Evolutionary conservation across 2,113 vertebrate species (phyloP).

Genomic region (Oreamnos americanus): DNA sequence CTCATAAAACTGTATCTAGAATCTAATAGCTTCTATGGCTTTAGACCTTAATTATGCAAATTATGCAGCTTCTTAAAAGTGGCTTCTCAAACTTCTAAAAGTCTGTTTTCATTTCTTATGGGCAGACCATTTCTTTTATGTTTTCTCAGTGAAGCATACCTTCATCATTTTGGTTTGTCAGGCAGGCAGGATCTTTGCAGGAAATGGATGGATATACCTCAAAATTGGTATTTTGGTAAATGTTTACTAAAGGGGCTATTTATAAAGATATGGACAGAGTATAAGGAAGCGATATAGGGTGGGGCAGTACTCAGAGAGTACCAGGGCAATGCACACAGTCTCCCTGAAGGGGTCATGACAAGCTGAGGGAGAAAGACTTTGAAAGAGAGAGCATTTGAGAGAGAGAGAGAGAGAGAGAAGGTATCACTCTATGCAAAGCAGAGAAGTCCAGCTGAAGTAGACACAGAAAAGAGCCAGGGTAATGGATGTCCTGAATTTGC

Average conservation of each 20-base stretch:
- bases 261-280: background rate
- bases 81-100: background rate
- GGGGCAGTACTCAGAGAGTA: background rate
- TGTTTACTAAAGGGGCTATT: background rate
- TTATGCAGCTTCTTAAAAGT: background rate
- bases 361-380: background rate
- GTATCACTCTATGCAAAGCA: background rate
- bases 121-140: background rate
- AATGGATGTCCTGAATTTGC: background rate
- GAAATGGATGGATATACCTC: background rate
- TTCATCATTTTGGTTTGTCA: background rate
- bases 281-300: background rate
- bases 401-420: rapidly evolving
- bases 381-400: background rate
- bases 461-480: background rate
- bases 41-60: background rate
- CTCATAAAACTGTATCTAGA: background rate
- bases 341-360: rapidly evolving
- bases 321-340: background rate
- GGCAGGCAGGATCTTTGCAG: background rate
- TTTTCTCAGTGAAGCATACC: background rate
- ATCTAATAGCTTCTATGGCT: background rate
- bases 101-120: background rate
- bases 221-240: background rate
- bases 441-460: background rate